A percentile compares a stretch with the other conserved stretches of the same genome.
Conservation (phyloP, 1,140 invertebrate genomes). For the Drosophila prosaltans region DNA sequence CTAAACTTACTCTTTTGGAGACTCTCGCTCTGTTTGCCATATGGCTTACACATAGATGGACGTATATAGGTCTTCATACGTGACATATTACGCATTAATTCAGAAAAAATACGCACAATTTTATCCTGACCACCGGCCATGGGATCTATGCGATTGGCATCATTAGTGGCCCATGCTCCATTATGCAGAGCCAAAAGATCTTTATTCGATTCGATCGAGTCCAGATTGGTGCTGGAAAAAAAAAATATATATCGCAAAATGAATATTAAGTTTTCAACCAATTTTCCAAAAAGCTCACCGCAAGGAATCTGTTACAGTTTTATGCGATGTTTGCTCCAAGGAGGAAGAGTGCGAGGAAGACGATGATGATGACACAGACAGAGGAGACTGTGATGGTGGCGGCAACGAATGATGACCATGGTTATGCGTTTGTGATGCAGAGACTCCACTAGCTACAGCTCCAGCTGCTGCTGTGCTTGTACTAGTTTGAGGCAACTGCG, state of each 20-base stretch:
- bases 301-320: constrained; percentile 68
- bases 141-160: constrained; percentile 60
- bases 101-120: constrained; percentile 91
- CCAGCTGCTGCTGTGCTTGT: constrained; percentile 29
- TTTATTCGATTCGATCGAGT: constrained; percentile 85
- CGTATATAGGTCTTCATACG: constrained; percentile 93
- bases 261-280: not conserved
- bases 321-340: constrained; percentile 70
- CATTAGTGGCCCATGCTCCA: constrained; percentile 85
- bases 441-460: constrained; percentile 29
- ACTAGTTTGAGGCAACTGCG: constrained; percentile 19
- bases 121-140: constrained; percentile 89
- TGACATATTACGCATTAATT: constrained; percentile 93
- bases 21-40: constrained; percentile 93
- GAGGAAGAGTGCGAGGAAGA: constrained; percentile 78
- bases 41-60: constrained; percentile 94
- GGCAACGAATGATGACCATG: constrained; percentile 68
- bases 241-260: not conserved
- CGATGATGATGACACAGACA: constrained; percentile 64
- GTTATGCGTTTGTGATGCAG: constrained; percentile 41
- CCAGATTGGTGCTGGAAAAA: constrained; percentile 66
- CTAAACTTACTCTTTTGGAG: constrained; percentile 90
- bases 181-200: constrained; percentile 88
- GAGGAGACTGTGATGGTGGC: constrained; percentile 78
- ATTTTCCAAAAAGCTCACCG: constrained; percentile 46